Base-by-base conservation (phyloP, 2,888 invertebrate genomes). In the Laothoe populi region DNA sequence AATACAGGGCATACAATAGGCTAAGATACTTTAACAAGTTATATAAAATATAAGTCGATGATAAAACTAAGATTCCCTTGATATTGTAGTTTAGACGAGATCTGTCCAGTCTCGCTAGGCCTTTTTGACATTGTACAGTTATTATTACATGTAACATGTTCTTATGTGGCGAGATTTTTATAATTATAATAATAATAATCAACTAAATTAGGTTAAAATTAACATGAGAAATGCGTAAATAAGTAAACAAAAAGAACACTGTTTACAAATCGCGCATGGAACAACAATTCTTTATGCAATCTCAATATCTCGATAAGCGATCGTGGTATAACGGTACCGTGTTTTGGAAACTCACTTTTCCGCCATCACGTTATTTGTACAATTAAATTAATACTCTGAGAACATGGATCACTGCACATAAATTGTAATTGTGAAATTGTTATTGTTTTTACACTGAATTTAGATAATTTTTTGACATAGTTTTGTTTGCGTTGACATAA, bases 401-500 rank as follows among this genome's bases (percentile, higher is more conserved):
- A 79, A 81, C 87, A 91, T 91, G 84, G 81, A 86, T 82, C 82
- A 75, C 73, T 82, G 77, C 73, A 83, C 80, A 81, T 82, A 78
- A 81, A 84, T 81, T 83, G 73, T 73, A 77, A 69, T 74, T 70
- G 73, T 31, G 76, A 78, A 78, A 84, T 77, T 87, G 79, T 84
- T 86, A 76, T 81, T 83, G 81, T 84, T 87, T 85, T 88, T 87
- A 90, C 90, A 84, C 74, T 79, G 84, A 91, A 90, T 89, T 91
- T 90, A 84, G 86, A 87, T 87, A 75, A 85, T 85, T 79, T 87
- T 87, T 89, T 89, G 89, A 90, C 90, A 88, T 88, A 88, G 83
- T 89, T 89, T 90, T 89, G 88, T 91, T 90, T 90, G 90, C 88
- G 87, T 88, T 92, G 92, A 91, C 92, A 89, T 85, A 78, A 80